Base-by-base conservation (phyloP, 2,113 vertebrate genomes). In the Heloderma charlesbogerti region DNA sequence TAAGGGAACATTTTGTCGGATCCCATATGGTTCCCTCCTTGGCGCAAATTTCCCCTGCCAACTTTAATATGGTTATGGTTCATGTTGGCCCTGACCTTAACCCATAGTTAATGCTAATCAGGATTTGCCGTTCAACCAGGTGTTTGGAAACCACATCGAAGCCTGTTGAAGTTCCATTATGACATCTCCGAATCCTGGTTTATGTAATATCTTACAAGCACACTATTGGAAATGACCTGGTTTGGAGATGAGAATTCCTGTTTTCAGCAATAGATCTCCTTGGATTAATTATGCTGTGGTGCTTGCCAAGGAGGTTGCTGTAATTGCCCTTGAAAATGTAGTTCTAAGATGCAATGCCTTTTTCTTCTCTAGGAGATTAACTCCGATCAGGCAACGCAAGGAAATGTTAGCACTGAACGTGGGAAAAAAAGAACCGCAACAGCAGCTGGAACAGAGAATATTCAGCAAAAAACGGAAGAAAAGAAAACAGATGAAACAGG, bases 361-460 rank as follows among this genome's bases (percentile, higher is more conserved):
- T 94, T 94, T 20, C 63, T 94, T n/a, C 96, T 96, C 88, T 94
- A 97, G 99, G 98, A 97, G 95, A 96, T 98, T 1, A 98, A 97
- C 95, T 98, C 98, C 80, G 98, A 98, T 94, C 97, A 97, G 94
- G 92, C 97, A 81, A 91, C 97, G 83, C 97, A 97, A 94, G 97
- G 97, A 92, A 98, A 97, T 89, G 94, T 96, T 92, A 98, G 98
- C 84, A 96, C 96, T 89, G 98, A 98, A 37, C 97, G 98, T 92
- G 97, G 97, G 75, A 98, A 98, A 93, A 98, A 98, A 94, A 97
- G 98, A 94, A 96, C 96, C 34, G 96, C 97, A 80, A 57, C 97
- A n/a, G 97, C 97, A 25, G 96, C 97, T 75, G 98, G 98, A 93
- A 93, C 97, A 0, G 98, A 98, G 91, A 98, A 98, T 92, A 98